Conservation (phyloP, 92 coral and sea anemone genomes). For the Ricordea florida region DNA sequence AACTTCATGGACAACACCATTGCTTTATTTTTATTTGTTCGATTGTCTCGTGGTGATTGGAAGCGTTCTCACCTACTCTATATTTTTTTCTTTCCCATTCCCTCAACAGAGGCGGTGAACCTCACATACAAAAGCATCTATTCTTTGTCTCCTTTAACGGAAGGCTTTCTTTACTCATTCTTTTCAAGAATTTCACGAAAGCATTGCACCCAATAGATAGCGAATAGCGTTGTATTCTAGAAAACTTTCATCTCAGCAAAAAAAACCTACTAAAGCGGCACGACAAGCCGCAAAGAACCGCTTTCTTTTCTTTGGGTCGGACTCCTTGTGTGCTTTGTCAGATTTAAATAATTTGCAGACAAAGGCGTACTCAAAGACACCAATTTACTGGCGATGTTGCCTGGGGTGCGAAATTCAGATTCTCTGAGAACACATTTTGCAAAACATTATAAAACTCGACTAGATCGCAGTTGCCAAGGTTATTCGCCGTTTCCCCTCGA, state of each 20-base stretch:
- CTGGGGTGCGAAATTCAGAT: conserved; percentile 30
- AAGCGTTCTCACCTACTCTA: neutral
- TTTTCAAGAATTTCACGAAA: too few relatives aligned
- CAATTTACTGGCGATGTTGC: conserved; percentile 19
- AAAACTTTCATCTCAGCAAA: too few relatives aligned
- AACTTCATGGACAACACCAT: neutral
- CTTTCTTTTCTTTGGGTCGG: neutral
- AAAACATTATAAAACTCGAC: conserved; percentile 12
- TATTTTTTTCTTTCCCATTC: neutral
- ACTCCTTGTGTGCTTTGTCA: conserved; percentile 25
- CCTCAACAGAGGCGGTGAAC: conserved; percentile 4
- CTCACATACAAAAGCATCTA: too few relatives aligned
- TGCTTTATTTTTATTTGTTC: neutral
- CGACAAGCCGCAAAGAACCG: conserved; percentile 24
- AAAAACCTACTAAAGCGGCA: too few relatives aligned
- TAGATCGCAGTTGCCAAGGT: conserved; percentile 25
- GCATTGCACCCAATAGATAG: too few relatives aligned
- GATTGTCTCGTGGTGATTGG: neutral
- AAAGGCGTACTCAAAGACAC: conserved; percentile 13
- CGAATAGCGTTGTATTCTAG: too few relatives aligned
- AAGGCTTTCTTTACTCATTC: too few relatives aligned
- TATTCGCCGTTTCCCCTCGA: conserved; percentile 11
- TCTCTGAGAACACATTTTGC: conserved; percentile 12
- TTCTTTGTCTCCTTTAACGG: too few relatives aligned
- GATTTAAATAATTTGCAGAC: conserved; percentile 48